Percentiles rank a stretch among this genome's conserved stretches.
These are phyloP conservation scores for Papilio demoleus DNA, from an alignment of 2,888 invertebrate species.

Conservation along the genomic window DNA sequence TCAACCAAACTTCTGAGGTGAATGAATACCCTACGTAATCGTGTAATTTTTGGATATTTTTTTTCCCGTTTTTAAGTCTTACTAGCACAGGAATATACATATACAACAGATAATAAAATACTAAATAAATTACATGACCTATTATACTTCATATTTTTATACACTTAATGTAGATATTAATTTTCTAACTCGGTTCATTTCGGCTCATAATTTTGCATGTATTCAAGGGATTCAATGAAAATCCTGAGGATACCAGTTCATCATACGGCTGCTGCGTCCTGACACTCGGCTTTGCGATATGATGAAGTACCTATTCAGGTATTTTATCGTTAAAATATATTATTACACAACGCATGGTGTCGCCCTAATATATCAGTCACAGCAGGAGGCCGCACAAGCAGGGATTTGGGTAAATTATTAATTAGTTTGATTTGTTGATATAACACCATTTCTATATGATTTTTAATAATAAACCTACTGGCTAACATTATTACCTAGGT, in stretches of 20 bases:
- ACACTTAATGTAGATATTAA: background rate
- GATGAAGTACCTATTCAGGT: conserved; percentile 80
- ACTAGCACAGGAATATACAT: too few relatives aligned
- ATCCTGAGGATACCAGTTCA: conserved; percentile 75
- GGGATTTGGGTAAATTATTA: conserved; percentile 9
- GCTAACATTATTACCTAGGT: too few relatives aligned
- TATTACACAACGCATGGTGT: conserved; percentile 48
- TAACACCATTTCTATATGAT: background rate
- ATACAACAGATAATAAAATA: too few relatives aligned
- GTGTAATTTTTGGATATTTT: too few relatives aligned
- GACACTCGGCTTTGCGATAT: conserved; percentile 77
- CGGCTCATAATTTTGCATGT: conserved; percentile 34
- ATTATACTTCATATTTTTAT: too few relatives aligned
- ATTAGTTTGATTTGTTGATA: conserved; percentile 15
- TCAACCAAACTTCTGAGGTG: too few relatives aligned
- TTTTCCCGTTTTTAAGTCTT: too few relatives aligned
- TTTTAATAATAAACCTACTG: background rate
- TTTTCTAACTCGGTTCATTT: background rate
- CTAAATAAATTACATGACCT: too few relatives aligned
- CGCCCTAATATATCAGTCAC: conserved; percentile 25
- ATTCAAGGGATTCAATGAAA: conserved; percentile 53
- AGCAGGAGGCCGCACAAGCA: conserved; percentile 9
- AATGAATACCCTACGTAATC: too few relatives aligned
- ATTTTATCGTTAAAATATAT: conserved; percentile 77
- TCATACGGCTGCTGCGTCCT: conserved; percentile 67